Conservation (phyloP, 1,140 invertebrate genomes). For the Drosophila novamexicana region DNA sequence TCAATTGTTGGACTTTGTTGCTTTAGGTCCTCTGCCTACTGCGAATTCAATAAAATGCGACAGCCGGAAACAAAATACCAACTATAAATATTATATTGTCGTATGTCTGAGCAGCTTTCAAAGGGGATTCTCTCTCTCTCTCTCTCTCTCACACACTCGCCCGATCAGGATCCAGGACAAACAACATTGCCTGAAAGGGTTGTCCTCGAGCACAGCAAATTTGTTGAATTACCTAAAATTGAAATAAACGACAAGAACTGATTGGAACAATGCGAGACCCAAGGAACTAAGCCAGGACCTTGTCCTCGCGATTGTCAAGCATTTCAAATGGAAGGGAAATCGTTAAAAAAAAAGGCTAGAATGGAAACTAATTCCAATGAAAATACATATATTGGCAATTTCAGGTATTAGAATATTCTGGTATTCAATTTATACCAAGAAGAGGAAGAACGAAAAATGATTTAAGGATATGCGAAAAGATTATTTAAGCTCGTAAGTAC, state of each 20-base stretch:
- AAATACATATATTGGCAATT: too few relatives aligned
- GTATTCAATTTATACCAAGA: too few relatives aligned
- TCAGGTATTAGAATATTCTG: too few relatives aligned
- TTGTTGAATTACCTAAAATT: constrained; percentile 59
- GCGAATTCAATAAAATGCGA: constrained; percentile 64
- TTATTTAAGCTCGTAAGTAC: too few relatives aligned
- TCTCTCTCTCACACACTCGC: constrained; percentile 9
- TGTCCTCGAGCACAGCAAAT: constrained; percentile 61
- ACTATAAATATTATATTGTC: constrained; percentile 80
- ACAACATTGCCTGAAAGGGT: constrained; percentile 51
- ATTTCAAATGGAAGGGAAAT: neutral
- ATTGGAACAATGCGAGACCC: constrained; percentile 10
- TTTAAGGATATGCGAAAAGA: too few relatives aligned
- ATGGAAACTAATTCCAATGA: neutral
- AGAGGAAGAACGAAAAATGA: too few relatives aligned
- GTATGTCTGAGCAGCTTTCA: constrained; percentile 36
- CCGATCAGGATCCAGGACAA: constrained; percentile 17
- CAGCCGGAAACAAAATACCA: constrained; percentile 73
- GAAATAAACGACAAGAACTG: constrained; percentile 46
- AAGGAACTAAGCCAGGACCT: constrained; percentile 11
- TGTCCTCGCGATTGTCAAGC: neutral
- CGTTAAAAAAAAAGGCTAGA: neutral
- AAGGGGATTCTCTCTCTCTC: neutral
- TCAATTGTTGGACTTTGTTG: constrained; percentile 35
- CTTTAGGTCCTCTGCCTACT: constrained; percentile 20